Base-by-base conservation (phyloP, 2,797 vertebrate species). In the Telmatherina bonti region DNA sequence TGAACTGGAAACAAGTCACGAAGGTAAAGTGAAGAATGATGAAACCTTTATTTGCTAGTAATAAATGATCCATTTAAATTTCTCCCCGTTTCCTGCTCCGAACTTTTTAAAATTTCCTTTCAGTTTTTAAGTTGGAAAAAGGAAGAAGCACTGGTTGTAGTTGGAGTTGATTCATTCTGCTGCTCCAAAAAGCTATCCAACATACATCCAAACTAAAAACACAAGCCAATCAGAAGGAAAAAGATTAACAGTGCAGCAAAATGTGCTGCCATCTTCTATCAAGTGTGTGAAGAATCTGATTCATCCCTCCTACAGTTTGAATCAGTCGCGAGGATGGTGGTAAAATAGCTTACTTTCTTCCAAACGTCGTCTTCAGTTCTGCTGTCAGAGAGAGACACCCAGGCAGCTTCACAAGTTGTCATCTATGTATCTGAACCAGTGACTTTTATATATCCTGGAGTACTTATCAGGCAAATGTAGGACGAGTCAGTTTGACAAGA, bases 1-100 rank as follows among this genome's bases (percentile, higher is more conserved):
- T 4, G 95, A 96, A 78, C 71, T 96, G 87, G 95, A 96, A 85
- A 96, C 95, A 51, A 96, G 94, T 84, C 94, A 95, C 13, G 94
- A 96, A 88, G 95, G 95, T 95, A 79, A 75, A 66, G 13, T 1
- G 5, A 43, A 22, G 5, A 56, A 29, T 49, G 29, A 64, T 43
- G 2, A 38, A 27, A 65, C 38, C 12, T 61, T 47, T 55, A 9
- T 59, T 67, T 57, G 26, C 2, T 49, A 4, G 0, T 38, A 59
- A 36, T 33, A 67, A 47, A 52, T 67, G n/a, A 11, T 54, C n/a
- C n/a, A n/a, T n/a, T n/a, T n/a, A n/a, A n/a, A n/a, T n/a, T n/a
- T n/a, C n/a, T n/a, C n/a, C n/a, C n/a, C n/a, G n/a, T n/a, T n/a
- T n/a, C n/a, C n/a, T n/a, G n/a, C n/a, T n/a, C n/a, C n/a, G n/a